Evolutionary conservation across 2,113 vertebrate species (phyloP).

Genomic region (Micronisus gabar): DNA sequence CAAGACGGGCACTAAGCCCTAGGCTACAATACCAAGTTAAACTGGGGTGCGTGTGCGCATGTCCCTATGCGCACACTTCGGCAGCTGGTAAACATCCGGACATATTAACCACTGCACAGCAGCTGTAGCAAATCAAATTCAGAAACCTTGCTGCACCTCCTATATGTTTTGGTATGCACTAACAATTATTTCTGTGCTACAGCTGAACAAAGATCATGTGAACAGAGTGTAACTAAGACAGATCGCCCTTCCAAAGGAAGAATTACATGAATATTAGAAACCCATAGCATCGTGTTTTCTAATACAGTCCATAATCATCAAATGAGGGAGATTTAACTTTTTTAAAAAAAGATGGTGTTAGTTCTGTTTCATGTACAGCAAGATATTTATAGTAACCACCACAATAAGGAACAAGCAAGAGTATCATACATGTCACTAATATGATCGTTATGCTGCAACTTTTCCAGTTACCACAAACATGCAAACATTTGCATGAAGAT

Average conservation of each 20-base stretch:
- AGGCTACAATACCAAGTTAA: neutral
- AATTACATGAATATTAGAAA: neutral
- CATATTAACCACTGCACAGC: neutral
- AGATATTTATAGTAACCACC: neutral
- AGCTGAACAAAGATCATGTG: neutral
- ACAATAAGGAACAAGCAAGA: neutral
- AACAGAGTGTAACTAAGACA: neutral
- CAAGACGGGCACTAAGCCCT: neutral
- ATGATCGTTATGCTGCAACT: neutral
- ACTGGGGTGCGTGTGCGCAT: fast-evolving
- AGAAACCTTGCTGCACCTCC: slow-evolving; percentile 10
- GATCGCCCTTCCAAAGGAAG: neutral
- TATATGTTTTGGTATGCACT: neutral
- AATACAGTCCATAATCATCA: neutral
- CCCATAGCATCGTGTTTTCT: neutral
- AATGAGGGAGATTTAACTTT: neutral
- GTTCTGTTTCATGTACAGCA: neutral
- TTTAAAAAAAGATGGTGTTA: neutral
- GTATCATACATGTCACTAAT: neutral
- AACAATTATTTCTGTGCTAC: neutral
- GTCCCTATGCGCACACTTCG: neutral
- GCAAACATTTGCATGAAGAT: neutral
- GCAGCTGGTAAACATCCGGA: slow-evolving; percentile 6
- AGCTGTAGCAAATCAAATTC: slow-evolving; percentile 27
- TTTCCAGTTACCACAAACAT: neutral